These are phyloP conservation scores for Brachionus sp. DNA, from an alignment of 1,140 invertebrate genomes.

Conservation along the genomic window DNA sequence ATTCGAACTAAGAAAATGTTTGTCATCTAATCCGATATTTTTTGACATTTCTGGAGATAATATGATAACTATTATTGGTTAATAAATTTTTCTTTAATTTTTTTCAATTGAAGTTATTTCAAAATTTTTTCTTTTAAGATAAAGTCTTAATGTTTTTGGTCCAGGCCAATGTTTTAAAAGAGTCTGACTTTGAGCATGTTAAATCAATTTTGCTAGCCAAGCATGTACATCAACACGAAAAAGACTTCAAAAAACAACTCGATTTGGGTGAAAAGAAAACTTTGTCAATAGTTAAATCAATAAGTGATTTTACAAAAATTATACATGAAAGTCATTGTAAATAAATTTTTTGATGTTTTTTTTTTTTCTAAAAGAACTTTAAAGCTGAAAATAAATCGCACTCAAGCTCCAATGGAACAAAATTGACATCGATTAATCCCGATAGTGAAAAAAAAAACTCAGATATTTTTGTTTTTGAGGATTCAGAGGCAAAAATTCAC, in stretches of 20 bases:
- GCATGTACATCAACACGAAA: slow-evolving; percentile 79
- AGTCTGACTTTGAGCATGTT: slow-evolving; percentile 73
- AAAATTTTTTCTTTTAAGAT: not conserved
- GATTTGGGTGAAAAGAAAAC: slow-evolving; percentile 63
- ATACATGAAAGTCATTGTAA: not conserved
- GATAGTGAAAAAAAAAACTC: not conserved
- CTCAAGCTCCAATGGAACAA: not conserved
- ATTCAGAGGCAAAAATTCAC: not conserved
- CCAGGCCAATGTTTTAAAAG: slow-evolving; percentile 61
- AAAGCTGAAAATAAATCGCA: not conserved
- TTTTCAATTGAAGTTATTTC: not conserved
- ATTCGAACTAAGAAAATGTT: slow-evolving; percentile 56
- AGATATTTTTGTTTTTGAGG: not conserved
- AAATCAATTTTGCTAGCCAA: slow-evolving; percentile 80
- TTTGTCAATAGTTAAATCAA: not conserved
- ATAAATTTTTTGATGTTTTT: not conserved
- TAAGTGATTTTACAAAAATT: not conserved
- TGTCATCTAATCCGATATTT: slow-evolving; percentile 54
- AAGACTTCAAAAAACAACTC: slow-evolving; percentile 50
- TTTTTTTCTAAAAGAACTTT: not conserved
- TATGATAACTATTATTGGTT: slow-evolving; percentile 80
- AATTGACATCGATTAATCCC: not conserved
- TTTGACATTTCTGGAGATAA: slow-evolving; percentile 53
- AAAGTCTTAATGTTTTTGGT: not conserved
- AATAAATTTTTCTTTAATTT: slow-evolving; percentile 56